Evolutionary conservation across 1,140 invertebrate species (phyloP).

Genomic region (Drosophila sechellia): DNA sequence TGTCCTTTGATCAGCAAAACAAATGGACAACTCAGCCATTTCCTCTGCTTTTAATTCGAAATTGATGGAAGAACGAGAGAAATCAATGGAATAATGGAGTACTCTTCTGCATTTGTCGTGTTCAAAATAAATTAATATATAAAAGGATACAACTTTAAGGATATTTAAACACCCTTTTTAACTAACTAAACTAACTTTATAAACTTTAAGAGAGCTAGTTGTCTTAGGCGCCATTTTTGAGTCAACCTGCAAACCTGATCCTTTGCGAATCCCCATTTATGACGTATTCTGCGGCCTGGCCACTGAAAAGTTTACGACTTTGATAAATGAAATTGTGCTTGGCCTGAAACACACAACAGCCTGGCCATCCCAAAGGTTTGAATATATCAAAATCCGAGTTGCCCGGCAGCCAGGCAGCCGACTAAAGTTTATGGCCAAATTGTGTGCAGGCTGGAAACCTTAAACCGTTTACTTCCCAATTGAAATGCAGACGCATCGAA

Average conservation of each 20-base stretch:
- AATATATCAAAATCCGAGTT: constrained; percentile 40
- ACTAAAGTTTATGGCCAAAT: constrained; percentile 53
- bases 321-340: constrained; percentile 79
- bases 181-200: not conserved
- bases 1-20: not conserved
- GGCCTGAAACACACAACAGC: constrained; percentile 15
- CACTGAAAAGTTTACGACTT: constrained; percentile 78
- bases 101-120: too few species aligned
- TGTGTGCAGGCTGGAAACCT: constrained; percentile 35
- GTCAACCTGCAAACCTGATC: constrained; percentile 25
- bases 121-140: too few species aligned
- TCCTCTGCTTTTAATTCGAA: not conserved
- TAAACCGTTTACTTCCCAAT: constrained; percentile 74
- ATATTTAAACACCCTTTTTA: too few species aligned
- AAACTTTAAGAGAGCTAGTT: not conserved
- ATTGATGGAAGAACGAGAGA: too few species aligned
- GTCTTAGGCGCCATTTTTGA: constrained; percentile 5
- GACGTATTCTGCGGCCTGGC: constrained; percentile 57
- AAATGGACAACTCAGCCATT: not conserved
- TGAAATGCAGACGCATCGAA: constrained; percentile 79
- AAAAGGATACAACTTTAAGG: too few species aligned
- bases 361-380: constrained; percentile 22
- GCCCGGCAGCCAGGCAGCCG: constrained; percentile 5
- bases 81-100: not conserved
- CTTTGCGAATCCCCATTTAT: constrained; percentile 44